phyloP scores from a whole-genome alignment of 1,140 invertebrate genomes.

The Phortica variegata region DNA sequence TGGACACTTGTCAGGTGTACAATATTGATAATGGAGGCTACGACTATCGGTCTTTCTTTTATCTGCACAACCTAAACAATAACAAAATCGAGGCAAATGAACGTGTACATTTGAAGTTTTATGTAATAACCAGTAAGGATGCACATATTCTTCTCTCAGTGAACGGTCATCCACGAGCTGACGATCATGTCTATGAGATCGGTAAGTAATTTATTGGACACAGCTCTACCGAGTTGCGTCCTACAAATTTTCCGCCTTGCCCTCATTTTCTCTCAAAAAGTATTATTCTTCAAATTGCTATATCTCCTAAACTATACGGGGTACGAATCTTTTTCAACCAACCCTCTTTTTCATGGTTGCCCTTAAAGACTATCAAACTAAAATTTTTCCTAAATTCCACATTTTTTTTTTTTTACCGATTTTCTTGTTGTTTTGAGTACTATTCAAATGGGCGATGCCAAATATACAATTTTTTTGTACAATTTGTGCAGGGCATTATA shows the following conservation, averaged over 20 bases:
- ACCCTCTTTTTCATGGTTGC: too few species aligned
- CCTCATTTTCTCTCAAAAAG: too few species aligned
- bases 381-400: neutral
- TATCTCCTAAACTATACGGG: too few species aligned
- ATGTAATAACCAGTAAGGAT: conserved; percentile 47
- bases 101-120: conserved; percentile 47
- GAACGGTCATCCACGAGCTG: conserved; percentile 21
- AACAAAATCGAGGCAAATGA: conserved; percentile 31
- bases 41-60: conserved; percentile 38
- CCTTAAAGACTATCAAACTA: neutral
- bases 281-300: too few species aligned
- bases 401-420: neutral
- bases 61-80: conserved; percentile 33
- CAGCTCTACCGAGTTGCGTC: too few species aligned
- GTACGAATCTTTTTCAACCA: too few species aligned
- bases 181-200: conserved; percentile 46
- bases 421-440: too few species aligned
- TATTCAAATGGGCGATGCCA: too few species aligned
- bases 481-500: too few species aligned
- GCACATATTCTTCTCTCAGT: conserved; percentile 48
- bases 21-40: conserved; percentile 28
- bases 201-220: conserved; percentile 30
- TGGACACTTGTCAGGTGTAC: conserved; percentile 37
- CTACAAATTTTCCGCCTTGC: too few species aligned
- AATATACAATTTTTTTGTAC: too few species aligned